Evolutionary conservation across 92 coral and sea anemone genomes (phyloP), one percentile per base, ranked within the genome.

Genomic region (Phenganax stokvisi): DNA sequence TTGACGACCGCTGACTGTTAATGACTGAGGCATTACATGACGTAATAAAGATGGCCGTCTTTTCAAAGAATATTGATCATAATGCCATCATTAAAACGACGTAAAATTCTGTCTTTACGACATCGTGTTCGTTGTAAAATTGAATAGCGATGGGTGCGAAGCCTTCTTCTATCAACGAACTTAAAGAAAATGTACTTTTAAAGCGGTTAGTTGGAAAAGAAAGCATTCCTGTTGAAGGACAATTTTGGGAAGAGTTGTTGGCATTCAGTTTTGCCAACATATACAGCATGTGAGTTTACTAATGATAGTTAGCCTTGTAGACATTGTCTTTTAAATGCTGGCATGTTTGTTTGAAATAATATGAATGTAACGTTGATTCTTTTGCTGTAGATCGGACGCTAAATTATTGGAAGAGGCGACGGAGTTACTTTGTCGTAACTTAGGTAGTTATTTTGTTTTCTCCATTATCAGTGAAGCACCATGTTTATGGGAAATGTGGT

Each of bases 101-200:
- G 10, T 59, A 62, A 61, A 53, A 77, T 77, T 77, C 15, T 61
- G 27, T 53, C 70, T 59, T 17, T 16, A 62, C 31, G 44, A 61
- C 11, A 59, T 51, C 17, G 11, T 31, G 15, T 77, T 27, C 44
- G 44, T 56, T 44, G 57, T 77, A 11, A 59, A 57, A 30, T 12
- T 30, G 16, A 55, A 15, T 55, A 57, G 81, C 51, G 37, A 94
- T 94, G 98, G 98, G 98, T 57, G 97, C 97, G 44, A 91, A 88
- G 78, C 98, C 98, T 76, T 94, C 98, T 56, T 94, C 98, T 29
- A 86, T 94, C 28, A 94, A 96, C 71, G 98, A 94, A 67, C 86
- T 94, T 31, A 93, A 94, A 77, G 94, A 94, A 76, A 94, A 94
- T 60, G 87, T 93, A 30, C 92, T 94, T 70, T 90, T 94, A 37